These are phyloP conservation scores for Cylloceria caligata DNA, from an alignment of 2,888 invertebrate species.

Conservation along the genomic window DNA sequence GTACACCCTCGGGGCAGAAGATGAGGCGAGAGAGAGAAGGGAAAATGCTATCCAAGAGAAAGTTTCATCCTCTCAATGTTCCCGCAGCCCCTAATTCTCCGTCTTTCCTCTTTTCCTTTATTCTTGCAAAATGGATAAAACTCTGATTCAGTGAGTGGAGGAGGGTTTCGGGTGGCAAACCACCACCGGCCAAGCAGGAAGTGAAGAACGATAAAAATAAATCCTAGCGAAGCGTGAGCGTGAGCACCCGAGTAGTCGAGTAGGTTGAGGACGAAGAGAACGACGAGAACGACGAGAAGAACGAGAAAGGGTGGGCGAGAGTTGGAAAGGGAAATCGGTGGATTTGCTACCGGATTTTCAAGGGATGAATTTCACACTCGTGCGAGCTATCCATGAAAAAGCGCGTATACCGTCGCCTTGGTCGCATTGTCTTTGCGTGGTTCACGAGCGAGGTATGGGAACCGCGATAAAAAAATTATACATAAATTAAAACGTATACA, in stretches of 20 bases:
- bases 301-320: background rate
- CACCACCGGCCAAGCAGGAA: constrained; percentile 38
- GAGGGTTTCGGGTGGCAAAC: constrained; percentile 57
- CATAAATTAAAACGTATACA: background rate
- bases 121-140: constrained; percentile 65
- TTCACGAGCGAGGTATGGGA: constrained; percentile 14
- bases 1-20: constrained; percentile 35
- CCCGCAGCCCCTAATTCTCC: constrained; percentile 56
- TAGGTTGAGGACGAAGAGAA: constrained; percentile 17
- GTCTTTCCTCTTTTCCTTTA: constrained; percentile 50
- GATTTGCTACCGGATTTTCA: constrained; percentile 63
- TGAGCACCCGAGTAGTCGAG: constrained; percentile 25
- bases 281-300: constrained; percentile 28
- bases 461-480: constrained; percentile 3
- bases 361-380: constrained; percentile 63
- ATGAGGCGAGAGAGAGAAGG: constrained; percentile 20
- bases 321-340: constrained; percentile 49
- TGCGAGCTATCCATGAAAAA: constrained; percentile 10
- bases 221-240: constrained; percentile 52
- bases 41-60: constrained; percentile 48
- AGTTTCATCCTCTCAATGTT: constrained; percentile 45
- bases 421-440: background rate
- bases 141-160: constrained; percentile 45
- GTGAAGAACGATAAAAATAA: constrained; percentile 64
- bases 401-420: constrained; percentile 3